Conservation (phyloP, 2,113 vertebrate genomes). For the Mustela lutreola region DNA sequence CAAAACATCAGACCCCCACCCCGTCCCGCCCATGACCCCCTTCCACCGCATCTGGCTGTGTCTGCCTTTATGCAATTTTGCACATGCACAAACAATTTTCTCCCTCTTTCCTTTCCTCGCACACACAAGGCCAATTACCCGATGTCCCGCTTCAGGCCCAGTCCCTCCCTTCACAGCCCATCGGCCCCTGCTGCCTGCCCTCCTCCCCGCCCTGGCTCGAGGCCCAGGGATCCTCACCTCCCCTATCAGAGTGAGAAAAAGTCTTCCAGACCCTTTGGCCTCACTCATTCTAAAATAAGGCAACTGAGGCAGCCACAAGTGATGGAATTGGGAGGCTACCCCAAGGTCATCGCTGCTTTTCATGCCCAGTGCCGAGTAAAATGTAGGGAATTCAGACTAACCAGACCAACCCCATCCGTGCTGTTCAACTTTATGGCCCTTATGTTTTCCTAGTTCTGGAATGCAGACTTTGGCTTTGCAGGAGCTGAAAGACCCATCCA, state of each 20-base stretch:
- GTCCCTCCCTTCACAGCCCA: neutral
- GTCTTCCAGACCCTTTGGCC: neutral
- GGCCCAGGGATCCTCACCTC: neutral
- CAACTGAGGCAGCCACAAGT: neutral
- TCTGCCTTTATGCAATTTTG: neutral
- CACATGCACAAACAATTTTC: slow-evolving; percentile 29
- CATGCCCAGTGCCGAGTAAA: neutral
- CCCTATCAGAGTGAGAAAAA: neutral
- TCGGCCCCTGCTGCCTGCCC: fast-evolving
- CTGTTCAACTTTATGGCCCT: neutral
- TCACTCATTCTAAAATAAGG: neutral
- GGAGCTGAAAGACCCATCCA: neutral
- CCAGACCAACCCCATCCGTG: neutral
- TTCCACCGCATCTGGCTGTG: neutral
- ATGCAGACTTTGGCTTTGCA: neutral
- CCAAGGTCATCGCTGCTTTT: neutral
- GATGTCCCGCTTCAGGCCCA: neutral
- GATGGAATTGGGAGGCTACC: neutral
- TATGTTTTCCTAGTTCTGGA: neutral
- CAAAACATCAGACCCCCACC: neutral
- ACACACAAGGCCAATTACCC: slow-evolving; percentile 20
- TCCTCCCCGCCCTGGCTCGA: fast-evolving
- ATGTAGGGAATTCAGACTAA: too few species aligned
- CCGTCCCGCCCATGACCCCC: neutral
- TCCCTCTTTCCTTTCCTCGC: slow-evolving; percentile 5